Evolutionary conservation across 2,113 vertebrate species (phyloP), one percentile per base, ranked within the genome.

Genomic region (Xiphophorus couchianus): DNA sequence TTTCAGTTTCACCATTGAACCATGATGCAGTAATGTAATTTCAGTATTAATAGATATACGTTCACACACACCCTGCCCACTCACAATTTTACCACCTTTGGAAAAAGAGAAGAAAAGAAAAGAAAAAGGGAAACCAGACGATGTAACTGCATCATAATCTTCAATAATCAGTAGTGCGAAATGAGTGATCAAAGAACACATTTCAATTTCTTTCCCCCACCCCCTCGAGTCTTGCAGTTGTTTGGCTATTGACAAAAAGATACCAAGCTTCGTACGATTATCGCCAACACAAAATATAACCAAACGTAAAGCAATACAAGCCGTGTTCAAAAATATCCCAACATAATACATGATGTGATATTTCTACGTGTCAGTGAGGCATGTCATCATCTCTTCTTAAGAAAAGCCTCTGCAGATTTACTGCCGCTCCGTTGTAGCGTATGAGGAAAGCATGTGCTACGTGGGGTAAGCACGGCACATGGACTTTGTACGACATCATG

Each of bases 21-120:
- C 68, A 30, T 82, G 66, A 82, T 27, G 71, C n/a, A 58, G 71
- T 74, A 74, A 79, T 25, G 70, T n/a, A 44, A 69, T 77, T 77
- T 69, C 39, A 30, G 62, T 69, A 70, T 78, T 64, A 70, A 37
- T 4, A 0, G 25, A 28, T 27, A 31, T 69, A 69, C 17, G 35
- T 29, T 25, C 63, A 37, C n/a, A 33, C 44, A 51, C 39, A 28
- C 31, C 51, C 29, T 67, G 42, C 15, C 35, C n/a, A 61, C 17
- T 31, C 62, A 19, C n/a, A 19, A 33, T 62, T 70, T 58, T 61
- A 33, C 12, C 37, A 17, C 33, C 54, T 30, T 35, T 7, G 1
- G 33, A 33, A 33, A 1, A 33, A 33, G 6, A 33, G 3, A 31
- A 31, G 4, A 75, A 58, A 60, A 9, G 9, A 35, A 35, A 37